Conservation (phyloP, 2,888 invertebrate species). For the Apamea crenata region DNA sequence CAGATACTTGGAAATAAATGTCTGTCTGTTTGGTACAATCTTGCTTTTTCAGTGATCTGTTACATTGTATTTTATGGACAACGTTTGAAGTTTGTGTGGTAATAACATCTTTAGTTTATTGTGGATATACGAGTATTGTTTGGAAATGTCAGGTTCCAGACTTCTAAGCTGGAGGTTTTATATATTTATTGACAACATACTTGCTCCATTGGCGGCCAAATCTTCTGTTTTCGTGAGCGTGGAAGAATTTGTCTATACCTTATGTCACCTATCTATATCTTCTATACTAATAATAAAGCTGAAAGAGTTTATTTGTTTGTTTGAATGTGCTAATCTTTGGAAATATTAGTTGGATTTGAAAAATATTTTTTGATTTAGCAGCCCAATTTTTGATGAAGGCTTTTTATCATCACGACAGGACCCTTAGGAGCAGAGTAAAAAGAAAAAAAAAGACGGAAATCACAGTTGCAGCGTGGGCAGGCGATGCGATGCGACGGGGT, state of each 20-base stretch:
- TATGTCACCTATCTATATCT: too few species aligned
- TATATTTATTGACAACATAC: background rate
- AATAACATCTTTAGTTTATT: conserved; percentile 21
- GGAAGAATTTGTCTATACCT: background rate
- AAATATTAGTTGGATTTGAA: too few species aligned
- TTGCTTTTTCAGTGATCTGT: conserved; percentile 27
- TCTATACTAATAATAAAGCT: too few species aligned
- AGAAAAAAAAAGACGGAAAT: too few species aligned
- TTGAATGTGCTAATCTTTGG: too few species aligned
- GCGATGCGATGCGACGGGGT: too few species aligned
- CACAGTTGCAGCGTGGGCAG: too few species aligned
- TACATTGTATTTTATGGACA: conserved; percentile 42
- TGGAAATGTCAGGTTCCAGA: background rate
- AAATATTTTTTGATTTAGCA: too few species aligned
- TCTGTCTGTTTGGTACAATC: background rate
- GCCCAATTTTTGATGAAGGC: too few species aligned
- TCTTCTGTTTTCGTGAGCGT: background rate
- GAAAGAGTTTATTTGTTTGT: too few species aligned
- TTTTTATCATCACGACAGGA: too few species aligned
- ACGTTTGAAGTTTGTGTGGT: conserved; percentile 35
- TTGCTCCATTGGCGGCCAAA: background rate
- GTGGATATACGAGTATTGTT: background rate
- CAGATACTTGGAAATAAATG: conserved; percentile 25
- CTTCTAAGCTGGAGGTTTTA: background rate
- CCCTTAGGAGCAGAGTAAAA: too few species aligned